These are phyloP conservation scores for Onychomys torridus DNA, from an alignment of 2,797 vertebrate species.

Conservation along the genomic window DNA sequence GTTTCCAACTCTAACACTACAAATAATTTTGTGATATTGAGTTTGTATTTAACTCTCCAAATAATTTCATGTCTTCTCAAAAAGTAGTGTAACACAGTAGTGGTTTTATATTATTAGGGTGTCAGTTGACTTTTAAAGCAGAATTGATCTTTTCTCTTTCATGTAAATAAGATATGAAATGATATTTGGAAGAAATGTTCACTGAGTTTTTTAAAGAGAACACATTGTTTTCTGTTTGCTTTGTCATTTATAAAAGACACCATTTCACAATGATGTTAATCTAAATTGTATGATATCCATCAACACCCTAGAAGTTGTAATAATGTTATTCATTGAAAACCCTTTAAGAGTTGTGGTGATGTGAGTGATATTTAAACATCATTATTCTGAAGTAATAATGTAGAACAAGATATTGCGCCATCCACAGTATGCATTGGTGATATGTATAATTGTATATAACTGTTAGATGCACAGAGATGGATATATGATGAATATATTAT, in stretches of 20 bases:
- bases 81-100: not conserved
- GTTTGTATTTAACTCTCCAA: not conserved
- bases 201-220: slow-evolving; percentile 57
- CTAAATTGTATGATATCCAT: slow-evolving; percentile 61
- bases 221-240: slow-evolving; percentile 61
- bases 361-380: slow-evolving; percentile 82
- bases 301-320: slow-evolving; percentile 72
- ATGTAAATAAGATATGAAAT: slow-evolving; percentile 43
- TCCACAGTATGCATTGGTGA: slow-evolving; percentile 49
- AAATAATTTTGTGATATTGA: slow-evolving; percentile 21
- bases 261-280: slow-evolving; percentile 9
- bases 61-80: slow-evolving; percentile 8
- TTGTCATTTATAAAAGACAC: slow-evolving; percentile 50
- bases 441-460: slow-evolving; percentile 79
- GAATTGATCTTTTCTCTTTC: slow-evolving; percentile 61
- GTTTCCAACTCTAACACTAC: not conserved
- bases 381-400: slow-evolving; percentile 76
- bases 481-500: slow-evolving; percentile 74
- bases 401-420: slow-evolving; percentile 75
- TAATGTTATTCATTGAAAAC: slow-evolving; percentile 75
- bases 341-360: slow-evolving; percentile 71
- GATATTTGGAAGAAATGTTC: slow-evolving; percentile 62
- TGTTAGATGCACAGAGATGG: slow-evolving; percentile 64
- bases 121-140: slow-evolving; percentile 53
- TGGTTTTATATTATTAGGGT: not conserved